Base-by-base conservation (phyloP, 2,113 vertebrate genomes). In the Cynoglossus semilaevis region DNA sequence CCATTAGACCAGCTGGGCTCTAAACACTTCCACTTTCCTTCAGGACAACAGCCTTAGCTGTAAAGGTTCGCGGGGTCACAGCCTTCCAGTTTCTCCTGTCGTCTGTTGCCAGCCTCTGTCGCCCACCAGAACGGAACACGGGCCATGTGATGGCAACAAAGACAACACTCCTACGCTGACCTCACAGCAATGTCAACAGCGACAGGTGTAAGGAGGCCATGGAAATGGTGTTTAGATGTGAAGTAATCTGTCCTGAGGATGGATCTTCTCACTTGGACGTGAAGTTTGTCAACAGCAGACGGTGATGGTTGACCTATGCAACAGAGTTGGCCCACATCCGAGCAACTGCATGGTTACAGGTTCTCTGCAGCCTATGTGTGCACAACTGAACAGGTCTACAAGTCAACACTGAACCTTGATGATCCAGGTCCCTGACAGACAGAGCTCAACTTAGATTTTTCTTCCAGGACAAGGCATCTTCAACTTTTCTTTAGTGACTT, bases 1-100 rank as follows among this genome's bases (percentile, higher is more conserved):
- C 86, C 83, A 84, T 79, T 47, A 36, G 63, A 73, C 62, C 75
- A 86, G 72, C 79, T 81, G 73, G 66, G 53, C 57, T 63, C 53
- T 68, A 50, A 70, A 62, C 19, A n/a, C 67, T 57, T 50, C 15
- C 8, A 0, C 61, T 63, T 65, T 76, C 53, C 74, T 79, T 61
- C 48, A 79, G 74, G 66, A 77, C 75, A 71, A 74, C 51, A 71
- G 17, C 19, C 15, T 7, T 18, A 46, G 42, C 29, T 29, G 16
- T 29, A 29, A 29, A 29, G 22, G 22, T 29, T 6, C 22, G 22
- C 10, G n/a, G 37, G 38, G 67, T 35, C 63, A 15, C 8, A 1
- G n/a, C 52, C 53, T 44, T 51, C 54, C 53, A 17, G 34, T 51
- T 49, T 61, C 40, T 54, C 16, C 42, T 16, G 18, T 43, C 42